phyloP scores from a whole-genome alignment of 1,140 invertebrate species.

The Zelostemma sp. region DNA sequence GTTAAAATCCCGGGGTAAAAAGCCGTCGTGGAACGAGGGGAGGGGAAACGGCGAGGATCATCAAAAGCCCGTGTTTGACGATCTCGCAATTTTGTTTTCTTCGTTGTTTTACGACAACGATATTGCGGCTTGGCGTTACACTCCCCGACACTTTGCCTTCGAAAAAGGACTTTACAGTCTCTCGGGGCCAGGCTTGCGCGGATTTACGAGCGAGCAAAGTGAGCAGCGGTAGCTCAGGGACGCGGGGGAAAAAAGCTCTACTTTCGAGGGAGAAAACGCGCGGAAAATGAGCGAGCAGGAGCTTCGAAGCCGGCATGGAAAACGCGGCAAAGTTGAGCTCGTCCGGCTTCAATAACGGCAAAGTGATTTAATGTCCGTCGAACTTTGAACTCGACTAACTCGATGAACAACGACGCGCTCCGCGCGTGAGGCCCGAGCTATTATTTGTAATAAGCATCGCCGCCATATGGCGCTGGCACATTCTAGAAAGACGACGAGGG shows the following conservation, averaged over 20 bases:
- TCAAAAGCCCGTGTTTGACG: constrained; percentile 8
- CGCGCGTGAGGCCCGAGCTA: constrained; percentile 8
- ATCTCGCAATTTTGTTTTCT: constrained; percentile 27
- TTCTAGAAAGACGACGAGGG: constrained; percentile 4
- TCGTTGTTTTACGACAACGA: constrained; percentile 36
- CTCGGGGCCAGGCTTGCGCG: constrained; percentile 20
- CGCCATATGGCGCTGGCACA: constrained; percentile 11
- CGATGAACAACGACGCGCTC: constrained; percentile 13
- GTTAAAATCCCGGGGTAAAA: constrained; percentile 26
- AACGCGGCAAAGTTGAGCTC: constrained; percentile 3
- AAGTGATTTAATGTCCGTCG: constrained; percentile 17
- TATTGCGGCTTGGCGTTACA: constrained; percentile 14
- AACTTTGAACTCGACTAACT: constrained; percentile 13
- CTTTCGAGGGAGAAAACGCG: no score
- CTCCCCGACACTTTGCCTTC: constrained; percentile 21
- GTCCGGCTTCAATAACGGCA: constrained; percentile 5
- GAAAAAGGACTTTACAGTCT: constrained; percentile 31
- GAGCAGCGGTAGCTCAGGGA: constrained; percentile 24
- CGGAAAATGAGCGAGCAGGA: no score
- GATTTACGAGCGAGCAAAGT: constrained; percentile 33
- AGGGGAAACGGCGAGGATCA: constrained; percentile 6
- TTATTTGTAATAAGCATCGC: constrained; percentile 18
- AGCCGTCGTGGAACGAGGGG: constrained; percentile 15
- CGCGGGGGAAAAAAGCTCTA: no score
- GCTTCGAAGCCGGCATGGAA: no score